These are phyloP conservation scores for Yponomeuta cagnagella DNA, from an alignment of 2,888 invertebrate species.

Conservation along the genomic window DNA sequence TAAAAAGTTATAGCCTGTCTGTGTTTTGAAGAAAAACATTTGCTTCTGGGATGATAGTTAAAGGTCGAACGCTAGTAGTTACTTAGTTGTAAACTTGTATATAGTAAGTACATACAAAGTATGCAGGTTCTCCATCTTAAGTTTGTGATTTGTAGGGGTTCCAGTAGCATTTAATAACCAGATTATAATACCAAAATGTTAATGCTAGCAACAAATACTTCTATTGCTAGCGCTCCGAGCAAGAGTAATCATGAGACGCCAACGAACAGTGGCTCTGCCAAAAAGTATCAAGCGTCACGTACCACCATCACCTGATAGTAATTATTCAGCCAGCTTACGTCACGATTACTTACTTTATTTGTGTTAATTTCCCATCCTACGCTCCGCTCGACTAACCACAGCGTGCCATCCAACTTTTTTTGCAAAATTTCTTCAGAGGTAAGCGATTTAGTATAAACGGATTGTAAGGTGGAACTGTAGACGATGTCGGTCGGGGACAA, in stretches of 20 bases:
- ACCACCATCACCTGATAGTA: constrained; percentile 8
- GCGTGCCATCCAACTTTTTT: constrained; percentile 31
- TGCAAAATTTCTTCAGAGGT: constrained; percentile 21
- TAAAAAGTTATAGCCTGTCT: neutral
- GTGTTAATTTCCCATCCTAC: constrained; percentile 31
- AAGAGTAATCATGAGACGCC: neutral
- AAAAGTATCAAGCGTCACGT: constrained; percentile 1
- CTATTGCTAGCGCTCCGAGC: neutral
- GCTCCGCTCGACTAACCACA: constrained; percentile 36
- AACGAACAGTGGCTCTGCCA: neutral
- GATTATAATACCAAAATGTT: neutral
- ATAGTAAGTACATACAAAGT: neutral
- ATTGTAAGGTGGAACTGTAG: constrained; percentile 12
- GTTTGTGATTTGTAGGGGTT: neutral
- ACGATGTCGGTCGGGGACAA: neutral
- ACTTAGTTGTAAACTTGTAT: neutral
- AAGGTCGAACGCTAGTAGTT: neutral
- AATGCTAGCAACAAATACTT: neutral
- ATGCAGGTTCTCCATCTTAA: neutral
- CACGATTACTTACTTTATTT: constrained; percentile 35
- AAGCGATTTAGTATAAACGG: constrained; percentile 4
- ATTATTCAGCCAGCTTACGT: constrained; percentile 31
- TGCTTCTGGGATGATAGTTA: neutral
- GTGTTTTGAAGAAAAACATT: neutral
- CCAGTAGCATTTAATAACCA: too few relatives aligned